Conservation (phyloP, 2,888 invertebrate species). For the Watsonalla binaria region DNA sequence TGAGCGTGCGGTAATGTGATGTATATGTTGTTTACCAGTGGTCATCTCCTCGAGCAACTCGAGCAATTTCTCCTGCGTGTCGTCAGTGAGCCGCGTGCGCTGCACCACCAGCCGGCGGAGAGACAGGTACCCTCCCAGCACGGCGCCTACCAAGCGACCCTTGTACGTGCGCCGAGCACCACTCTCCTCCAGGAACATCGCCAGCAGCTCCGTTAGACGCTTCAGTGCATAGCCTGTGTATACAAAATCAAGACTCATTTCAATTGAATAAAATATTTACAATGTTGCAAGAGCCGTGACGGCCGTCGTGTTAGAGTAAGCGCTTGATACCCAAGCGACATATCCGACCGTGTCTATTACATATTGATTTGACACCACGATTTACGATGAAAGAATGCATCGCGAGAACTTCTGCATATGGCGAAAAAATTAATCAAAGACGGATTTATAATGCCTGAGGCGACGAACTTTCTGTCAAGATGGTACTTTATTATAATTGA, state of each 20-base stretch:
- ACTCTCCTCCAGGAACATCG: slow-evolving; percentile 92
- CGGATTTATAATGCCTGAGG: too few relatives aligned
- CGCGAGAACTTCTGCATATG: too few relatives aligned
- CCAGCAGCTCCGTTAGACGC: slow-evolving; percentile 91
- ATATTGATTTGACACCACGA: too few relatives aligned
- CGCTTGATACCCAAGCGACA: too few relatives aligned
- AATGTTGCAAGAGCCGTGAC: too few relatives aligned
- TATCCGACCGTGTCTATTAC: too few relatives aligned
- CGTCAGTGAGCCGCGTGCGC: slow-evolving; percentile 95
- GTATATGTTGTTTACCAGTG: slow-evolving; percentile 75
- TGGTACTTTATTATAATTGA: too few relatives aligned
- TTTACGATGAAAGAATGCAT: too few relatives aligned
- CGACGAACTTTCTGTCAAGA: too few relatives aligned
- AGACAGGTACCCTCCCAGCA: slow-evolving; percentile 95
- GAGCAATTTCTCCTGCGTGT: slow-evolving; percentile 96
- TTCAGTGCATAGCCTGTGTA: slow-evolving; percentile 89
- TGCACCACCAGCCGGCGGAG: slow-evolving; percentile 94
- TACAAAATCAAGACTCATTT: not conserved
- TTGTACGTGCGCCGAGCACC: slow-evolving; percentile 95
- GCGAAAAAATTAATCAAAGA: too few relatives aligned
- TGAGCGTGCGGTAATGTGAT: too few relatives aligned
- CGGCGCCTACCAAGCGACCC: slow-evolving; percentile 91
- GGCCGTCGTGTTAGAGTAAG: too few relatives aligned
- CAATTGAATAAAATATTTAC: not conserved
- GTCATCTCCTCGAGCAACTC: slow-evolving; percentile 97